phyloP scores from a whole-genome alignment of 1,140 invertebrate genomes.

The Piezodorus guildinii region DNA sequence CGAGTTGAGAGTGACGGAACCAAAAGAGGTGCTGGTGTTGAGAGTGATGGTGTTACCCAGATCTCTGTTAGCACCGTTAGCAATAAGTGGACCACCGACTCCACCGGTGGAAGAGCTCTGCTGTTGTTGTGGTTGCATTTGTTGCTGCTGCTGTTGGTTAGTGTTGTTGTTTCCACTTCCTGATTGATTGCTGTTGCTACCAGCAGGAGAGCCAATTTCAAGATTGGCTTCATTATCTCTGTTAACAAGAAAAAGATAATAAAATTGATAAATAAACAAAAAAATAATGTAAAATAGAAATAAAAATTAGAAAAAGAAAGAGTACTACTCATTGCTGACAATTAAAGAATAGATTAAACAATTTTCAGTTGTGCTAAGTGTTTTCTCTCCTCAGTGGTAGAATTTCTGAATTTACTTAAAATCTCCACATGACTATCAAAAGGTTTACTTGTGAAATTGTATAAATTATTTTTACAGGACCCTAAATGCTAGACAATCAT shows the following conservation, averaged over 20 bases:
- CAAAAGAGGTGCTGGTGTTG: constrained; percentile 29
- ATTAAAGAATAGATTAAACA: no score
- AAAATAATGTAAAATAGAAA: not conserved
- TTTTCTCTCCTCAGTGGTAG: no score
- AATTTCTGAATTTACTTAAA: no score
- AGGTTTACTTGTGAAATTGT: no score
- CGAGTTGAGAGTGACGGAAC: constrained; percentile 33
- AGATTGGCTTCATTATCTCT: constrained; percentile 39
- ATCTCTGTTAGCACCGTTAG: constrained; percentile 35
- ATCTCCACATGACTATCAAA: no score
- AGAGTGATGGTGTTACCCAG: constrained; percentile 29
- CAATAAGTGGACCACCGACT: constrained; percentile 51
- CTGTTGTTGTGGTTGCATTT: not conserved
- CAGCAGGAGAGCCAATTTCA: constrained; percentile 1
- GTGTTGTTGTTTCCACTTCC: not conserved
- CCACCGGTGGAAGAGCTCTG: constrained; percentile 8
- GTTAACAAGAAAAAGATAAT: constrained; percentile 26
- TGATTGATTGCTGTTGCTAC: constrained; percentile 17
- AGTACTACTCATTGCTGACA: no score
- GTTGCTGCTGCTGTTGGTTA: not conserved
- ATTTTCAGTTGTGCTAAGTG: no score
- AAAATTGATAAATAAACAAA: not conserved
- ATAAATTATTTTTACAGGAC: no score
- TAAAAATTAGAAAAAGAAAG: no score
- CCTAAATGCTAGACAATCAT: no score